A percentile compares a stretch with the other conserved stretches of the same genome.
Conservation (phyloP, 2,888 invertebrate genomes). For the Hipparchia sbordonii region DNA sequence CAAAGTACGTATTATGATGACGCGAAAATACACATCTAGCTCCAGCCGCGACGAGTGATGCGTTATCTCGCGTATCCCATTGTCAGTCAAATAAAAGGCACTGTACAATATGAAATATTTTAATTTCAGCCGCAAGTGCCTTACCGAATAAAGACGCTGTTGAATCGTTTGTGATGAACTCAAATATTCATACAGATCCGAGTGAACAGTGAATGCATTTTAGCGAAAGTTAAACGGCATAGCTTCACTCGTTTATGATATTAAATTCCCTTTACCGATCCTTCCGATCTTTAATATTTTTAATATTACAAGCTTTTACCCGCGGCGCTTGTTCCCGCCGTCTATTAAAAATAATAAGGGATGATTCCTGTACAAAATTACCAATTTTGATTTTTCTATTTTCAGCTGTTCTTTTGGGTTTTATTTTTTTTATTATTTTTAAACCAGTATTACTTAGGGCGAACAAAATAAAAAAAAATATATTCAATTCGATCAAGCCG, state of each 20-base stretch:
- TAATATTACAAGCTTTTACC: background rate
- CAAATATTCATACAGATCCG: slow-evolving; percentile 68
- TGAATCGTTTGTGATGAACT: slow-evolving; percentile 55
- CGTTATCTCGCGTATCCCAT: slow-evolving; percentile 68
- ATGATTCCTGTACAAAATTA: too few relatives aligned
- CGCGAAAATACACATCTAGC: slow-evolving; percentile 72
- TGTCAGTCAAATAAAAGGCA: slow-evolving; percentile 76
- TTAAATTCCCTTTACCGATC: slow-evolving; percentile 25
- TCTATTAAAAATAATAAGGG: too few relatives aligned
- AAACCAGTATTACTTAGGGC: too few relatives aligned
- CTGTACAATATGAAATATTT: slow-evolving; percentile 79
- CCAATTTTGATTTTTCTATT: too few relatives aligned
- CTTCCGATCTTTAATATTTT: background rate
- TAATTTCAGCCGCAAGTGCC: slow-evolving; percentile 67
- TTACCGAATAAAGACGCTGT: slow-evolving; percentile 67
- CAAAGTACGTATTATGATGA: slow-evolving; percentile 66
- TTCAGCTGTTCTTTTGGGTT: too few relatives aligned
- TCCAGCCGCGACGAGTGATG: slow-evolving; percentile 76
- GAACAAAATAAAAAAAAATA: too few relatives aligned
- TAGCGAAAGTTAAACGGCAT: slow-evolving; percentile 37
- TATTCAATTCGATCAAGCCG: too few relatives aligned
- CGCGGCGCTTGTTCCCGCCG: background rate
- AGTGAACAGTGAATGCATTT: slow-evolving; percentile 52
- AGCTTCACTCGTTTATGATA: slow-evolving; percentile 33
- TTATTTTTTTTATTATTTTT: too few relatives aligned